These are phyloP conservation scores for Trachelus iudaicus DNA, from an alignment of 2,888 invertebrate genomes.

Conservation along the genomic window DNA sequence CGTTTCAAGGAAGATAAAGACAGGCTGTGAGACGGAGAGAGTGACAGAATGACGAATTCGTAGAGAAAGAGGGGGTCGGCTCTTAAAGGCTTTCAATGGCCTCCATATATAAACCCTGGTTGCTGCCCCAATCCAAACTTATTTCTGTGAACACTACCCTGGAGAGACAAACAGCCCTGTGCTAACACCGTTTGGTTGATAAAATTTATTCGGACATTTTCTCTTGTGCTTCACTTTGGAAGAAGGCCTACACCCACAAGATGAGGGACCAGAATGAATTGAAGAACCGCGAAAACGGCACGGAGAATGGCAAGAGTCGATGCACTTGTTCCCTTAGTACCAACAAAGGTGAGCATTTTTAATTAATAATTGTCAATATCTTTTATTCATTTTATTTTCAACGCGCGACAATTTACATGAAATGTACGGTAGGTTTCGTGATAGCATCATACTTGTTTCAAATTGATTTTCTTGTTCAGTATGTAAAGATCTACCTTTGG, in stretches of 20 bases:
- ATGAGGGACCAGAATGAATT: slow-evolving; percentile 21
- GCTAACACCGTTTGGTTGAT: neutral
- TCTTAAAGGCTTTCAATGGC: slow-evolving; percentile 8
- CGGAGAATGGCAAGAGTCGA: slow-evolving; percentile 12
- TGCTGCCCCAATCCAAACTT: slow-evolving; percentile 14
- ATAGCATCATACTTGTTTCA: neutral
- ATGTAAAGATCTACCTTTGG: neutral
- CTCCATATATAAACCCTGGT: slow-evolving; percentile 16
- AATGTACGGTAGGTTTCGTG: neutral
- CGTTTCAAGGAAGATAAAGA: neutral
- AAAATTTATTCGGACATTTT: neutral
- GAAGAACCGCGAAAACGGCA: slow-evolving; percentile 14
- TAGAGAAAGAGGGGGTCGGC: slow-evolving; percentile 3
- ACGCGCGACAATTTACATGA: neutral
- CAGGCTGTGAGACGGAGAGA: neutral
- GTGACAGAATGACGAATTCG: neutral
- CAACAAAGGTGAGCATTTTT: slow-evolving; percentile 8
- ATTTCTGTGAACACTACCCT: slow-evolving; percentile 13
- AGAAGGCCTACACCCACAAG: neutral
- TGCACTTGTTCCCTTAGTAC: slow-evolving; percentile 9
- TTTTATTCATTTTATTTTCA: neutral
- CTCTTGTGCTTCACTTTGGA: neutral
- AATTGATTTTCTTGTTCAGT: neutral
- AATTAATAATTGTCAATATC: neutral
- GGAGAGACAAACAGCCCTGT: slow-evolving; percentile 8